Evolutionary conservation across 2,888 invertebrate species (phyloP), one percentile per base, ranked within the genome.

Genomic region (Troides helena): DNA sequence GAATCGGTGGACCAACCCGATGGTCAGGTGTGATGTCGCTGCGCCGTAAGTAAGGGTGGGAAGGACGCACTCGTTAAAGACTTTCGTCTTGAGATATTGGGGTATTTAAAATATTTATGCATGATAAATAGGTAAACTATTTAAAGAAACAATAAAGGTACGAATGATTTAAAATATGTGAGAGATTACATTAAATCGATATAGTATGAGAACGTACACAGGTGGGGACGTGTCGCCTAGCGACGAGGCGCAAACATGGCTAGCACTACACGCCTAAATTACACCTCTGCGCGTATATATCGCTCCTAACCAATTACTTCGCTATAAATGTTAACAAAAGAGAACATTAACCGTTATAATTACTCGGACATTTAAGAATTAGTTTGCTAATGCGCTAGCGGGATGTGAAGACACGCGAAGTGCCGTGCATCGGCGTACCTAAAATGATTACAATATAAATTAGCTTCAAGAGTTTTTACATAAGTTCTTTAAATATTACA

Each of bases 211-310:
- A 88, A 78, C 74, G 73, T 69, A 73, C 73, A 77, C 87, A 86
- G 84, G 84, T 87, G 88, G 73, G 80, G 75, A 73, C 72, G 65
- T 73, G 84, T 88, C 80, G 79, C 86, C 87, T 86, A 86, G 89
- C 87, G 81, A 88, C 89, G 75, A 73, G 72, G 71, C 71, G 71
- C 87, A 87, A 89, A 88, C 88, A 88, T 59, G 72, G 71, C 75
- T 68, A 73, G 71, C 72, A 30, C 30, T 30, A 72, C 71, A 72
- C 76, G 76, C 77, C 79, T 76, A 79, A 85, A 82, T 83, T 81
- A 72, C 63, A 25, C 21, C 67, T n/a, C 21, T 23, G 7, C 56
- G 17, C 10, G 21, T 14, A 17, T 65, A 62, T 21, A n/a, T 1
- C 30, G n/a, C 53, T 21, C 39, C 67, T 61, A 67, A 50, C 64